phyloP scores from a whole-genome alignment of 2,888 invertebrate species.

The Agonopterix subpropinquella region DNA sequence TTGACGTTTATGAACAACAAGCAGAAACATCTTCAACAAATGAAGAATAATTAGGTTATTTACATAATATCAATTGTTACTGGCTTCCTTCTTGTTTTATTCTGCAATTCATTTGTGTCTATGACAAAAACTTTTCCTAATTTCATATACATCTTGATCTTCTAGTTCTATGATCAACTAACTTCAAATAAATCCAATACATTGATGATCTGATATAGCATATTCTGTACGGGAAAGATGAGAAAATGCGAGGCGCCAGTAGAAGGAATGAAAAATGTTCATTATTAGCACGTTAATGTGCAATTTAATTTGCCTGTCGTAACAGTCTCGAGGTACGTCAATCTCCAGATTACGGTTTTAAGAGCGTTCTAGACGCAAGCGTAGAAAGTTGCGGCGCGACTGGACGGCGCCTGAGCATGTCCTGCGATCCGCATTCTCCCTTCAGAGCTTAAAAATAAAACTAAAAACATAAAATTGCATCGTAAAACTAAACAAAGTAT shows the following conservation, averaged over 20 bases:
- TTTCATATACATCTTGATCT: no score
- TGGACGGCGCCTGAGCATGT: constrained; percentile 65
- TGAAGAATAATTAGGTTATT: constrained; percentile 1
- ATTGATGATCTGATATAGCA: no score
- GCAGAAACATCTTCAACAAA: constrained; percentile 4
- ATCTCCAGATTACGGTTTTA: constrained; percentile 71
- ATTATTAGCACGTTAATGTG: constrained; percentile 52
- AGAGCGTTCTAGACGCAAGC: constrained; percentile 63
- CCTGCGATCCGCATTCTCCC: constrained; percentile 71
- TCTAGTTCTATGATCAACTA: no score
- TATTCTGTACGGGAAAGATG: no score
- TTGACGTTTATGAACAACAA: constrained; percentile 5
- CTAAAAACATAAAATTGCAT: constrained; percentile 52
- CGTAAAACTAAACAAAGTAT: constrained; percentile 52
- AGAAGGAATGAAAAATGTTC: constrained; percentile 16
- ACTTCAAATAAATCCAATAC: no score
- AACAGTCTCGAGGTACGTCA: constrained; percentile 66
- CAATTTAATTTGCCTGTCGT: constrained; percentile 67
- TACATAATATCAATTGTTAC: no score
- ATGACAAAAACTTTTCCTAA: no score
- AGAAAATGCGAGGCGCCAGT: no score
- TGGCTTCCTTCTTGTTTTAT: no score
- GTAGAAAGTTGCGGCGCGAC: constrained; percentile 76
- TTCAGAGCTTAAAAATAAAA: constrained; percentile 54
- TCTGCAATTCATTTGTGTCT: no score